Evolutionary conservation across 1,140 invertebrate species (phyloP).

Genomic region (Dufourea novaeangliae): DNA sequence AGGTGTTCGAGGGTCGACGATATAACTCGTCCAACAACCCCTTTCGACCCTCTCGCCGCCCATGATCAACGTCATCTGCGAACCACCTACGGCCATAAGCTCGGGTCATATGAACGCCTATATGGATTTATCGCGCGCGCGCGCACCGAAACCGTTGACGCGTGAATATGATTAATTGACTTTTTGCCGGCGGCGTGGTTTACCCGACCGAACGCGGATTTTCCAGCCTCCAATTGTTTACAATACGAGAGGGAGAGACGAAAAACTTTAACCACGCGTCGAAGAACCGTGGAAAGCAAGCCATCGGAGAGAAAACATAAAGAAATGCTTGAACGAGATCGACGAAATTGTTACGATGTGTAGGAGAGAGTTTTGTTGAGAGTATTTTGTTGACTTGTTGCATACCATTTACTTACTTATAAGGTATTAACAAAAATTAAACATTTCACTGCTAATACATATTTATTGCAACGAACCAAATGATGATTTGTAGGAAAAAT

Average conservation of each 20-base stretch:
- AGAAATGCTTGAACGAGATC: too few relatives aligned
- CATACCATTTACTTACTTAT: too few relatives aligned
- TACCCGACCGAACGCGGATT: not conserved
- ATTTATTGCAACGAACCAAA: too few relatives aligned
- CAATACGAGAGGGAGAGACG: not conserved
- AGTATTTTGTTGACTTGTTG: too few relatives aligned
- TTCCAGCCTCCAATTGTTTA: not conserved
- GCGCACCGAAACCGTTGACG: not conserved
- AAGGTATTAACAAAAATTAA: too few relatives aligned
- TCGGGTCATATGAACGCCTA: slow-evolving; percentile 1
- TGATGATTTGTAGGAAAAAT: too few relatives aligned
- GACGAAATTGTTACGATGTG: too few relatives aligned
- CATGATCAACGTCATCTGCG: not conserved
- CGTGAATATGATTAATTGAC: slow-evolving; percentile 8
- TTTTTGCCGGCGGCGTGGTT: slow-evolving; percentile 2
- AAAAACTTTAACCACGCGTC: not conserved
- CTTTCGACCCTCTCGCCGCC: not conserved
- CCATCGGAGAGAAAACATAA: too few relatives aligned
- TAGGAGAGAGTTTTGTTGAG: too few relatives aligned
- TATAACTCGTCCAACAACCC: not conserved
- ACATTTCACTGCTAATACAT: too few relatives aligned
- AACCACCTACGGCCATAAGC: not conserved
- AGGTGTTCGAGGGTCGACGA: slow-evolving; percentile 29
- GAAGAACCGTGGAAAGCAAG: not conserved
- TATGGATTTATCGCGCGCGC: slow-evolving; percentile 1